These are phyloP conservation scores for Silurus glanis DNA, from an alignment of 2,113 vertebrate genomes.

Conservation along the genomic window DNA sequence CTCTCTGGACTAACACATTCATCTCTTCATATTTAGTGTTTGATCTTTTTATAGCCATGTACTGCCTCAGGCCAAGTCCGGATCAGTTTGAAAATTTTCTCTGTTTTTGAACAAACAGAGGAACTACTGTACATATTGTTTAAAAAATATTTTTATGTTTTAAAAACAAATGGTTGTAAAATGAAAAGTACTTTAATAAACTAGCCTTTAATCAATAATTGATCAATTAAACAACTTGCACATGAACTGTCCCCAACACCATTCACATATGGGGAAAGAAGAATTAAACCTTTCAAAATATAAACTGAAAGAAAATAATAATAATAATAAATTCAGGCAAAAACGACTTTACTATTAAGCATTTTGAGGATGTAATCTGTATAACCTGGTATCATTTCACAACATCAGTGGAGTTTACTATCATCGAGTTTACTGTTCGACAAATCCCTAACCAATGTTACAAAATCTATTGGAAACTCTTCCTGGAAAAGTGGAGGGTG, in stretches of 20 bases:
- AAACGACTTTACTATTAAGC: too few relatives aligned
- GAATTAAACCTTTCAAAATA: not conserved
- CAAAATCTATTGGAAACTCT: too few relatives aligned
- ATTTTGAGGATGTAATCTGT: too few relatives aligned
- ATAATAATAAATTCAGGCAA: too few relatives aligned
- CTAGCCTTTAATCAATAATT: not conserved
- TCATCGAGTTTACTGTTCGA: too few relatives aligned
- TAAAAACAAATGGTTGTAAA: not conserved
- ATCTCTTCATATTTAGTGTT: slow-evolving; percentile 30
- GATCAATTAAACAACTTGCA: not conserved
- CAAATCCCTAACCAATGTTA: too few relatives aligned
- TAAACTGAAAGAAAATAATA: not conserved
- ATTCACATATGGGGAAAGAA: not conserved
- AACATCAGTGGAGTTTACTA: too few relatives aligned
- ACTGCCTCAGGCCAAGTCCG: not conserved
- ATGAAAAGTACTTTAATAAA: too few relatives aligned
- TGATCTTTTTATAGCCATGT: slow-evolving; percentile 55
- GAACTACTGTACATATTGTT: not conserved
- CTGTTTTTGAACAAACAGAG: not conserved
- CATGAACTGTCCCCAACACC: not conserved
- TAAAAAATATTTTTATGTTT: not conserved
- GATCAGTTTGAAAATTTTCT: slow-evolving; percentile 19
- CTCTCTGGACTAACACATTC: slow-evolving; percentile 10
- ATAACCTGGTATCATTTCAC: too few relatives aligned
- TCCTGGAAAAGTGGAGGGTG: too few relatives aligned